These are phyloP conservation scores for Cyphomyrmex costatus DNA, from an alignment of 1,140 invertebrate genomes.

Conservation along the genomic window DNA sequence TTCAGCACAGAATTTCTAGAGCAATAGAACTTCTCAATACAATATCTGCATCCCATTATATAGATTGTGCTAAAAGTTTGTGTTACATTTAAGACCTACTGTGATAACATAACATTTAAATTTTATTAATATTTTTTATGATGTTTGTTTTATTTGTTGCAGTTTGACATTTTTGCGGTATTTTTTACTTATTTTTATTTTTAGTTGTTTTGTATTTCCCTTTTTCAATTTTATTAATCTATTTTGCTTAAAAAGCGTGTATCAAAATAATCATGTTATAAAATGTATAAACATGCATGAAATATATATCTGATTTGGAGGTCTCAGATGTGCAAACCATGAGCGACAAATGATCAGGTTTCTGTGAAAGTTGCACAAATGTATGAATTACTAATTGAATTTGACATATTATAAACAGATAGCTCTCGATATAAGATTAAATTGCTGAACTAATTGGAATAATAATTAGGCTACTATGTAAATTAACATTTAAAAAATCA, in stretches of 20 bases:
- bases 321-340: neutral
- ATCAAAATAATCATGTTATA: slow-evolving; percentile 12
- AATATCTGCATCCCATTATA: neutral
- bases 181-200: neutral
- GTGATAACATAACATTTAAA: neutral
- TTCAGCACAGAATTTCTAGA: neutral
- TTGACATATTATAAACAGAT: neutral
- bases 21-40: neutral
- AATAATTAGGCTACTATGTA: neutral
- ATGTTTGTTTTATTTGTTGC: neutral
- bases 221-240: neutral
- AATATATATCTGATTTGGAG: slow-evolving; percentile 1
- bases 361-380: neutral
- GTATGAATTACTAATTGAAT: neutral
- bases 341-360: too few species aligned
- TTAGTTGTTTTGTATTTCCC: neutral
- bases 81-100: neutral
- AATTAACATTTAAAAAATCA: neutral
- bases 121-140: neutral
- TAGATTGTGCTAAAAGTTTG: neutral
- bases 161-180: neutral
- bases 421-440: slow-evolving; percentile 52
- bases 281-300: slow-evolving; percentile 18
- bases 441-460: slow-evolving; percentile 72
- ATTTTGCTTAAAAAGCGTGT: neutral